phyloP scores from a whole-genome alignment of 2,888 invertebrate genomes.

The Conchocele bisecta region DNA sequence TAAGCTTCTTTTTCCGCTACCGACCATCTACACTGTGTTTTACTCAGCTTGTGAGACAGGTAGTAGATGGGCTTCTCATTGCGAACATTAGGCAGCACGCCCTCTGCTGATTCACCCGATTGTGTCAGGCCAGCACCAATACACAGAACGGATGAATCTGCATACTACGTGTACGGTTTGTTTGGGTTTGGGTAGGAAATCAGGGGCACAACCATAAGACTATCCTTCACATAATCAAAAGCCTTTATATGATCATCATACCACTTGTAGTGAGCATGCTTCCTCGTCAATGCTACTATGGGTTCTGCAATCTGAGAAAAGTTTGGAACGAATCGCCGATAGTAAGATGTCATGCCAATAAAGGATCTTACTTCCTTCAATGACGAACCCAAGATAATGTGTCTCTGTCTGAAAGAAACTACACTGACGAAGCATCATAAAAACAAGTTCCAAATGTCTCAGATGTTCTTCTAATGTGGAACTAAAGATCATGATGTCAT shows the following conservation, averaged over 20 bases:
- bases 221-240: conserved; percentile 34
- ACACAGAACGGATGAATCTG: conserved; percentile 10
- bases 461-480: background rate
- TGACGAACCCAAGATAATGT: background rate
- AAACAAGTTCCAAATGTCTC: background rate
- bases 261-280: conserved; percentile 40
- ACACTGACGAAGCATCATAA: background rate
- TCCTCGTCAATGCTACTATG: conserved; percentile 31
- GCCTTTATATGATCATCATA: conserved; percentile 5
- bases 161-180: conserved; percentile 32
- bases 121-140: conserved; percentile 22
- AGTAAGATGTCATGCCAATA: conserved; percentile 39
- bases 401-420: background rate
- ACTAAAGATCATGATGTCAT: too few species aligned
- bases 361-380: conserved; percentile 25
- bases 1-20: conserved; percentile 29
- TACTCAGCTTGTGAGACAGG: conserved; percentile 24
- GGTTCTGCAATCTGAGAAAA: conserved; percentile 39
- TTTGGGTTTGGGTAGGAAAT: conserved; percentile 28
- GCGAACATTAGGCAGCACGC: background rate
- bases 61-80: conserved; percentile 28
- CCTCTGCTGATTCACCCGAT: conserved; percentile 2
- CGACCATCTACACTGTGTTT: conserved; percentile 27
- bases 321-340: conserved; percentile 37
- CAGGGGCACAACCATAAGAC: conserved; percentile 21